Evolutionary conservation across 2,797 vertebrate genomes (phyloP).

Genomic region (Chloroceryle inda): DNA sequence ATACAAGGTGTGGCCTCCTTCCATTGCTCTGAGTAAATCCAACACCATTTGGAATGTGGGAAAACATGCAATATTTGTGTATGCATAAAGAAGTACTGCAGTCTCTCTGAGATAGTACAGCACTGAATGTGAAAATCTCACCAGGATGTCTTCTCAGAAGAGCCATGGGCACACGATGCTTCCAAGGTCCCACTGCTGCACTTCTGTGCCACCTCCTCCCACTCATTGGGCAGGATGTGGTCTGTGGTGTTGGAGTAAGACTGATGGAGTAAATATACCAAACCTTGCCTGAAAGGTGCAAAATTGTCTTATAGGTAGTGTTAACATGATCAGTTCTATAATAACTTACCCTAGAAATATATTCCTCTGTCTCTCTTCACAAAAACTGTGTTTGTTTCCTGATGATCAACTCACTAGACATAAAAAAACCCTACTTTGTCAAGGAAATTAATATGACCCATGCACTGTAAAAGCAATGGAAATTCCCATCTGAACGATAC

Average conservation of each 20-base stretch:
- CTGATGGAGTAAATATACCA: neutral
- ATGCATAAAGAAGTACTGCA: rapidly evolving
- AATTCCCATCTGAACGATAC: neutral
- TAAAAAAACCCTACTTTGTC: neutral
- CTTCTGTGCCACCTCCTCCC: neutral
- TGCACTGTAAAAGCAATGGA: neutral
- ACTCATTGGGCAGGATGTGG: neutral
- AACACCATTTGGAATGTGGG: neutral
- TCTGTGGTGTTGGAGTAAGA: neutral
- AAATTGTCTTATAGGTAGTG: neutral
- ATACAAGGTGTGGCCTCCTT: neutral
- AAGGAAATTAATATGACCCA: neutral
- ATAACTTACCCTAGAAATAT: neutral
- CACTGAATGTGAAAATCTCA: rapidly evolving
- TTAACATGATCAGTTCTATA: neutral
- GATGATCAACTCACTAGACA: neutral
- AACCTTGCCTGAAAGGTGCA: neutral
- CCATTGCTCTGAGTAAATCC: neutral
- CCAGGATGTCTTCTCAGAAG: neutral
- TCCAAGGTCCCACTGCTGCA: neutral
- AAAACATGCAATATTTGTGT: neutral
- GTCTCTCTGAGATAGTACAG: neutral
- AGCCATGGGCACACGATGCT: neutral
- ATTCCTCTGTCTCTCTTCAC: neutral
- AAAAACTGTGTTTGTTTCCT: neutral